Evolutionary conservation across 2,888 invertebrate species (phyloP), one percentile per base, ranked within the genome.

Genomic region (Agriotes lineatus): DNA sequence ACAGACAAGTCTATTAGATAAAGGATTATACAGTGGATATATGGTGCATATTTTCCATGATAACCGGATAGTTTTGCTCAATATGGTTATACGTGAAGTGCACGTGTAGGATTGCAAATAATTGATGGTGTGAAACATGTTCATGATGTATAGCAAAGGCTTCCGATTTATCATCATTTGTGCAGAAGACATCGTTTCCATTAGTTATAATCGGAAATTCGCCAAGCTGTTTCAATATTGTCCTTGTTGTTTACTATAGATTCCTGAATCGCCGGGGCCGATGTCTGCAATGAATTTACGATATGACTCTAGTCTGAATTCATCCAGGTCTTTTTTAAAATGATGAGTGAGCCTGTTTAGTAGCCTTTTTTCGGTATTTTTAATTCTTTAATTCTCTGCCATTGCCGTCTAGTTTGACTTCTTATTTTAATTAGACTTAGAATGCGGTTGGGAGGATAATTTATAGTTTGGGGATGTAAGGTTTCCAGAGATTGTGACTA

Each of bases 371-470:
- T 39, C 14, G 5, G 39, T 6, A 7, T 25, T 25, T 25, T 7
- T 25, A 7, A 7, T 5, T 25, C 7, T 25, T 7, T 5, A 10
- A 10, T 50, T n/a, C 25, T 19, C 5, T 20, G 14, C 14, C 37
- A 57, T 42, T 39, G 35, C 0, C 57, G 19, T 57, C 57, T 57
- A n/a, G 39, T 19, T 57, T 22, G 33, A 16, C 57, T 57, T 37
- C 37, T 57, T 22, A 19, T 20, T 57, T 57, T 57, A 20, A 57
- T 57, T 1, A 57, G 20, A 4, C 12, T 12, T 2, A 37, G 20
- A 39, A 12, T 39, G 9, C 20, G 10, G 20, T 57, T 39, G 37
- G 39, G 22, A 20, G 37, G 33, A 57, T 57, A 39, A 10, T 37
- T 37, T 57, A 20, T 57, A 7, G 10, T 35, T 57, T 39, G 33